Evolutionary conservation across 2,113 vertebrate genomes (phyloP).

Genomic region (Psophia crepitans): DNA sequence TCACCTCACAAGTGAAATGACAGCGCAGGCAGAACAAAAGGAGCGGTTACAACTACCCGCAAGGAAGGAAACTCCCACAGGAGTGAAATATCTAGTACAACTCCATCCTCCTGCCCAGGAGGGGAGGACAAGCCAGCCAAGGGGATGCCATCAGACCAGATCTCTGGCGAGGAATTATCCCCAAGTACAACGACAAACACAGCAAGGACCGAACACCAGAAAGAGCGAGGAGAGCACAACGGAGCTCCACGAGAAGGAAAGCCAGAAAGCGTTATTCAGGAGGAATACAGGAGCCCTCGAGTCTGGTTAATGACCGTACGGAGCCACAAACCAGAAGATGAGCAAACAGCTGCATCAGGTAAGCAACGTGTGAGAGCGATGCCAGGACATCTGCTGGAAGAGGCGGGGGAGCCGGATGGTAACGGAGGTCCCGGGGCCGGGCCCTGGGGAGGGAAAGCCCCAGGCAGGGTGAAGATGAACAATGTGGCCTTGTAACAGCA

Average conservation of each 20-base stretch:
- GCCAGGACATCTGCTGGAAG: not conserved
- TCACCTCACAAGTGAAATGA: not conserved
- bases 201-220: not conserved
- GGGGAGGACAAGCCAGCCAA: not conserved
- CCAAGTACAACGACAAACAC: not conserved
- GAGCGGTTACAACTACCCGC: not conserved
- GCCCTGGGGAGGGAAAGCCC: not conserved
- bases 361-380: not conserved
- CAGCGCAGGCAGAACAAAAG: not conserved
- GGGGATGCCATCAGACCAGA: not conserved
- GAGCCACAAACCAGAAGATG: not conserved
- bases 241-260: not conserved
- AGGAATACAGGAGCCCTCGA: not conserved
- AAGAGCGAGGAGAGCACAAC: rapidly evolving
- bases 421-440: not conserved
- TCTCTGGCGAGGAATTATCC: not conserved
- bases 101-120: not conserved
- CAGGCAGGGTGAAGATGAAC: too few species aligned
- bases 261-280: not conserved
- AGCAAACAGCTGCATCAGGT: rapidly evolving
- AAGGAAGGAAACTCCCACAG: not conserved
- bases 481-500: rapidly evolving
- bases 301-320: rapidly evolving
- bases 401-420: too few species aligned
- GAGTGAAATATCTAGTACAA: not conserved